Conservation (phyloP, 2,888 invertebrate genomes). For the Eupithecia subfuscata region DNA sequence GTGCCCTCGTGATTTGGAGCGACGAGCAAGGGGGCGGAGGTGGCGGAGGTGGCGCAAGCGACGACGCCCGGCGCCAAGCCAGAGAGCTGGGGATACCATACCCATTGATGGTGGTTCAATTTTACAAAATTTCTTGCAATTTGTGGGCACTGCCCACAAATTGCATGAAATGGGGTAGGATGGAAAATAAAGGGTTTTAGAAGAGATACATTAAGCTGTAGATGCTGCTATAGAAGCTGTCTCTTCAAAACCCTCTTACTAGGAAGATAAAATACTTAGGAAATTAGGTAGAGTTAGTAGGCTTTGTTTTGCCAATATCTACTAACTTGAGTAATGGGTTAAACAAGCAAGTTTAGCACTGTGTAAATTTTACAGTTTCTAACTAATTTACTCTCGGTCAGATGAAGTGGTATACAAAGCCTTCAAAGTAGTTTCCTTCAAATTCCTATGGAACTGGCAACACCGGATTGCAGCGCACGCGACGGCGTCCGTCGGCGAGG, state of each 20-base stretch:
- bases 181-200: neutral
- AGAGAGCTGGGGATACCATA: slow-evolving; percentile 51
- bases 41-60: slow-evolving; percentile 31
- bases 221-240: neutral
- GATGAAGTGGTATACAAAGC: neutral
- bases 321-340: neutral
- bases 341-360: neutral
- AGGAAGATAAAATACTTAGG: neutral
- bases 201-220: neutral
- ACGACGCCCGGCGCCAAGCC: slow-evolving; percentile 59
- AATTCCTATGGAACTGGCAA: slow-evolving; percentile 23
- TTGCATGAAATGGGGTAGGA: too few species aligned
- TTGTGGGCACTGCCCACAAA: neutral
- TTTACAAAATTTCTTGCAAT: neutral
- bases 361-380: neutral
- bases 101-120: neutral
- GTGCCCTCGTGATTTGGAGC: slow-evolving; percentile 46
- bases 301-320: neutral
- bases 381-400: neutral
- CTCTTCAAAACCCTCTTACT: neutral
- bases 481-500: slow-evolving; percentile 59
- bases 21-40: slow-evolving; percentile 31
- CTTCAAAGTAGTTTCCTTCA: neutral
- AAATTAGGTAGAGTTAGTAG: neutral
- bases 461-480: slow-evolving; percentile 37